Base-by-base conservation (phyloP, 1,140 invertebrate species). In the Drosophila pruinosa region DNA sequence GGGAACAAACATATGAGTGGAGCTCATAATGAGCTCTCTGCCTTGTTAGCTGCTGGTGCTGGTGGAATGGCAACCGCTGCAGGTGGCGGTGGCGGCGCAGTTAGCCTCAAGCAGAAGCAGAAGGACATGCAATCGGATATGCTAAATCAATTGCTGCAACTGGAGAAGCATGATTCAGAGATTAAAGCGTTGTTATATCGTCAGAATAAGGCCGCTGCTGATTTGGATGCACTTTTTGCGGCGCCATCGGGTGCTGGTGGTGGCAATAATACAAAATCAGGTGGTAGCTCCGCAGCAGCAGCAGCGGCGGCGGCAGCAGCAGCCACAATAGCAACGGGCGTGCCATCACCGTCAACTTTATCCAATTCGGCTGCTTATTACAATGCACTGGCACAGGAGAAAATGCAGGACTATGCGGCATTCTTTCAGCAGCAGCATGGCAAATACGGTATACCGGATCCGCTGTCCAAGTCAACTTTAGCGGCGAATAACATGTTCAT, bases 401-500 rank as follows among this genome's bases (percentile, higher is more conserved):
- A 91, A 43, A 82, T 90, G 57, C 91, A 91, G 67, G 90, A 91
- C 21, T 91, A 91, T 50, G 74, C 90, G 1, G 77, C 89, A 19
- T 90, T 89, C 56, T 90, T 91, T 48, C 89, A 89, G 71, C 89
- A 90, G 48, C 82, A 90, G 14, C 86, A 89, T 47, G 78, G 78
- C 52, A 90, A 91, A 63, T 90, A 90, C 26, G 82, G 83, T 12
- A 93, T 95, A 74, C 94, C 94, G 1, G 94, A 94, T 92, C 94
- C 94, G 0, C 93, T 95, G 92, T 94, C 94, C 0, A 94, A 94
- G 75, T 94, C 93, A n/a, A 94, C 94, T 22, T 89, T 95, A 65
- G 94, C 94, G 0, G 94, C 94, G 2, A 95, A 94, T 72, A 95
- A 95, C 75, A 94, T 95, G 93, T 95, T 94, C 45, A 91, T 95